A percentile compares a stretch with the other conserved stretches of the same genome.
phyloP scores from a whole-genome alignment of 2,113 vertebrate genomes.

The Callocephalon fimbriatum region DNA sequence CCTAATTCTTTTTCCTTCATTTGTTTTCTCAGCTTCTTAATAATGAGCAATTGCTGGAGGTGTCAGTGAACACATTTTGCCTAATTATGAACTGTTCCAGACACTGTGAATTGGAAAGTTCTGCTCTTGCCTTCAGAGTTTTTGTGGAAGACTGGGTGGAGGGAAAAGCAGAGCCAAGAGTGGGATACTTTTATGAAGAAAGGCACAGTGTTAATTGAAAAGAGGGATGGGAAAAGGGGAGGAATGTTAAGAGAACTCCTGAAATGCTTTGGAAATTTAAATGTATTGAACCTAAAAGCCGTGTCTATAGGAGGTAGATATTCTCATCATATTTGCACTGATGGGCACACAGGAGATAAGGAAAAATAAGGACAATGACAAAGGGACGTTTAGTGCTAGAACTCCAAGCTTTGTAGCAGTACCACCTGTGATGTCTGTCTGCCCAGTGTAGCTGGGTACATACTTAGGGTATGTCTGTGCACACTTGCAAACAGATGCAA shows the following conservation, averaged over 20 bases:
- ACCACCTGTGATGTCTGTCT: background rate
- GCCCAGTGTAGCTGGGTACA: background rate
- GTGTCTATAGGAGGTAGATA: background rate
- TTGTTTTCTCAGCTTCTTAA: constrained; percentile 5
- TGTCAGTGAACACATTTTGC: constrained; percentile 10
- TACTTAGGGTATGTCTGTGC: background rate
- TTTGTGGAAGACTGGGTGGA: background rate
- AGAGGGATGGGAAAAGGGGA: background rate
- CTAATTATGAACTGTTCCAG: background rate
- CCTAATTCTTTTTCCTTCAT: background rate
- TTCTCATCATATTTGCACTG: background rate
- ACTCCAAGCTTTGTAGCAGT: background rate
- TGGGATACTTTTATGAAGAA: background rate
- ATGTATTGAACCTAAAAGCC: background rate
- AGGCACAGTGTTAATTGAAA: background rate
- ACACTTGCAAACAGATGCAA: background rate
- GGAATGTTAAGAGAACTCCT: background rate
- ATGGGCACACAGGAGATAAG: background rate
- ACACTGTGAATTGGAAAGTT: background rate
- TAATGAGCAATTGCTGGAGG: constrained; percentile 2
- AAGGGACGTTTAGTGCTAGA: background rate
- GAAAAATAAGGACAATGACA: background rate
- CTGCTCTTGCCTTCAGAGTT: background rate
- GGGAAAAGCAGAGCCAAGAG: background rate
- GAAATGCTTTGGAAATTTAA: background rate